Evolutionary conservation across 1,140 invertebrate genomes (phyloP), one percentile per base, ranked within the genome.

Genomic region (Drosophila sp.): DNA sequence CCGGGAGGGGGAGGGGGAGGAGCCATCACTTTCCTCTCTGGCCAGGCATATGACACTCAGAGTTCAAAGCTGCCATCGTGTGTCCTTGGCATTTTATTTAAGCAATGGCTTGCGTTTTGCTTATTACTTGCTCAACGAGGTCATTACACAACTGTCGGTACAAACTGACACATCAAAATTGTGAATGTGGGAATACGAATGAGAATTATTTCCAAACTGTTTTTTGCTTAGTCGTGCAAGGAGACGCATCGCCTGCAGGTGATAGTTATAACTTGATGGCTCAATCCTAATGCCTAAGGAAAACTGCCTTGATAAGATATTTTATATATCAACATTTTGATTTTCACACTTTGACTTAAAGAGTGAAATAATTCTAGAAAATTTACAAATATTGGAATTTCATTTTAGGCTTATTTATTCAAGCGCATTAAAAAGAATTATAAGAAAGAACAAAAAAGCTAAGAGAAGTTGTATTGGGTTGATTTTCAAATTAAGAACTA

Each of bases 51-150:
- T 83, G 76, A 76, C 72, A 80, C 62, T 76, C 71, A 72, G 65
- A 79, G 80, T 83, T 83, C 80, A 83, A 41, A 76, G 65, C 56
- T 83, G 76, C 46, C 66, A 59, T 34, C 48, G 48, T 84, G 14
- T 53, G 80, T 74, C 79, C 79, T 82, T 82, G 79, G 80, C 75
- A 82, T 82, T 82, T 78, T 70, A 63, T 70, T 78, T 78, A 41
- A 78, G 65, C 56, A 45, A 48, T 63, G 46, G 53, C 69, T 69
- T 81, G 69, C 78, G 73, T 73, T 81, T 77, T 62, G 73, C 75
- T 67, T 82, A 82, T 83, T 82, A 72, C 66, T 62, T 21, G 46
- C 45, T 40, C 40, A 57, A 34, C 71, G 56, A 73, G 64, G 70
- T 66, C 70, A 72, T 53, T 14, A 34, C 46, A 34, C 50, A 64